Evolutionary conservation across 2,113 vertebrate genomes (phyloP).

Genomic region (Nothobranchius kuhntae): DNA sequence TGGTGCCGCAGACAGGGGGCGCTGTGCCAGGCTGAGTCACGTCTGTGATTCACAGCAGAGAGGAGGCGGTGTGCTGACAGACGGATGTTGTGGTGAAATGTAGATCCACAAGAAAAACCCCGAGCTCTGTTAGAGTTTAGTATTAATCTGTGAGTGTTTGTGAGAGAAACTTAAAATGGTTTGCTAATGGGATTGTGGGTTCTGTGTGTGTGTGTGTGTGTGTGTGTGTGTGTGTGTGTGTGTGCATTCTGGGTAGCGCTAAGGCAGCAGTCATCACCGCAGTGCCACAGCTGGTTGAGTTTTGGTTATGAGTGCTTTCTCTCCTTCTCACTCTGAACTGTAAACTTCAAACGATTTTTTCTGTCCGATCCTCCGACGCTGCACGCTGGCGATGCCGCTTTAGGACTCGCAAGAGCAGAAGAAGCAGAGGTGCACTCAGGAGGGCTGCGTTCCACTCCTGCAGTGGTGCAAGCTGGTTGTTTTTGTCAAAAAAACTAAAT

Average conservation of each 20-base stretch:
- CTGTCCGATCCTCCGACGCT: conserved; percentile 28
- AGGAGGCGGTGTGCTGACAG: conserved; percentile 69
- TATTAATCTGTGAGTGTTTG: conserved; percentile 67
- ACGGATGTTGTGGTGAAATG: conserved; percentile 73
- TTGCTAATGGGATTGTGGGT: conserved; percentile 59
- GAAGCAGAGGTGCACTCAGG: too few species aligned
- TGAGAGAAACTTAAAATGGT: conserved; percentile 66
- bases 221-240: conserved; percentile 13
- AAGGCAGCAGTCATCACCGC: conserved; percentile 71
- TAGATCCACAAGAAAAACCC: conserved; percentile 62
- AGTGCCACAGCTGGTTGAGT: conserved; percentile 81
- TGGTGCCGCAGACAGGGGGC: conserved; percentile 80
- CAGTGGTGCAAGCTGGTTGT: too few species aligned
- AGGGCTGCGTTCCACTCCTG: too few species aligned
- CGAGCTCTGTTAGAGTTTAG: conserved; percentile 60
- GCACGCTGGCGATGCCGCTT: conserved; percentile 6
- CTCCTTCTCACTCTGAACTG: conserved; percentile 63
- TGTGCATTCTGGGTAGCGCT: conserved; percentile 65
- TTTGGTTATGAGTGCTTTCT: conserved; percentile 65
- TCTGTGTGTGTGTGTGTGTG: conserved; percentile 37
- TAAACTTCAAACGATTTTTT: conserved; percentile 68
- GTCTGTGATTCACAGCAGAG: conserved; percentile 60
- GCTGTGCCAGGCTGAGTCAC: conserved; percentile 68
- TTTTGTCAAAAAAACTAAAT: neutral
- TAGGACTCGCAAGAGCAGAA: too few species aligned